Conservation (phyloP, 2,888 invertebrate genomes). For the Strigamia transsilvanica region DNA sequence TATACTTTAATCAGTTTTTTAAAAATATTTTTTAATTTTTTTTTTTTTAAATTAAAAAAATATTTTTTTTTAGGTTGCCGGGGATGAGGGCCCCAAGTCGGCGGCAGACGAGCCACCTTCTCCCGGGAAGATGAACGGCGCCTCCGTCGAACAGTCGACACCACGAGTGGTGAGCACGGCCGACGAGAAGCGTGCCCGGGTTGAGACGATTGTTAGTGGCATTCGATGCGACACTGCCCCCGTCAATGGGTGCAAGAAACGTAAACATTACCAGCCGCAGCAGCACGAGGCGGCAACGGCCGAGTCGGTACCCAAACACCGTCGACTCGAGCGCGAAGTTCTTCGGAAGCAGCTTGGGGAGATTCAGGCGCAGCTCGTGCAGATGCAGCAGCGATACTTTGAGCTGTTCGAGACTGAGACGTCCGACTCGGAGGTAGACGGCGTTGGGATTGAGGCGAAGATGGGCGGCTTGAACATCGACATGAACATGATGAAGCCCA, state of each 20-base stretch:
- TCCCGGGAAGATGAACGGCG: slow-evolving; percentile 51
- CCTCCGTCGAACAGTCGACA: slow-evolving; percentile 45
- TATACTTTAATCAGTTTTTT: not conserved
- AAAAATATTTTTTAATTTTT: not conserved
- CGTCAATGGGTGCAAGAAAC: slow-evolving; percentile 93
- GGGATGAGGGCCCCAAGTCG: slow-evolving; percentile 48
- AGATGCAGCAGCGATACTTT: slow-evolving; percentile 90
- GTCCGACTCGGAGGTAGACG: slow-evolving; percentile 58
- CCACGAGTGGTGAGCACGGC: slow-evolving; percentile 50
- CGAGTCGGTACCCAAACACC: slow-evolving; percentile 56
- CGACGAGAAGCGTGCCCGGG: slow-evolving; percentile 89
- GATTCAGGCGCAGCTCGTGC: slow-evolving; percentile 87
- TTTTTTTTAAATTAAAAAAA: not conserved
- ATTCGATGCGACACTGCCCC: slow-evolving; percentile 78
- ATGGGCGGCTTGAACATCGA: slow-evolving; percentile 4
- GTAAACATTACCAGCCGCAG: slow-evolving; percentile 94
- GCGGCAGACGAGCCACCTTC: slow-evolving; percentile 48
- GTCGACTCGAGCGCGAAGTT: slow-evolving; percentile 68
- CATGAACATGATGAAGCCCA: not conserved
- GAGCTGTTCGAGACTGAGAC: slow-evolving; percentile 79
- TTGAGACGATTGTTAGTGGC: slow-evolving; percentile 93
- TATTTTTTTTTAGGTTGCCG: slow-evolving; percentile 21
- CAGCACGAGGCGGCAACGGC: slow-evolving; percentile 71
- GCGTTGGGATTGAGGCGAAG: slow-evolving; percentile 34
- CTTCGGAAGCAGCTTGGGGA: slow-evolving; percentile 84